Evolutionary conservation across 2,888 invertebrate genomes (phyloP).

Genomic region (Zeuzera pyrina): DNA sequence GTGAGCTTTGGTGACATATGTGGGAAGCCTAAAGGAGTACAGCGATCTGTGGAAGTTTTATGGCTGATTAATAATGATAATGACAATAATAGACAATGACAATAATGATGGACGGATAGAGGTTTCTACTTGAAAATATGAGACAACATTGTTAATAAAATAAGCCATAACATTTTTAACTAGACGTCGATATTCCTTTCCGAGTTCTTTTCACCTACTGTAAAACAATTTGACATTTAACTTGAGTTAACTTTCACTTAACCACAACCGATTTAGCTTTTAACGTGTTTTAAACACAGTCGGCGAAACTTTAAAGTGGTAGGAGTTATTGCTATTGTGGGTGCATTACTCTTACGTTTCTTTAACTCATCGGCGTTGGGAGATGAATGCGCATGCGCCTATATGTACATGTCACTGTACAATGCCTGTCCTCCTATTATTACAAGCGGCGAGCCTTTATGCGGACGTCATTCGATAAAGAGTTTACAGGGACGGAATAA

Average conservation of each 20-base stretch:
- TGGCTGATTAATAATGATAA: too few relatives aligned
- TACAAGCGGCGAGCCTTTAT: slow-evolving; percentile 48
- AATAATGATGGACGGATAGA: too few relatives aligned
- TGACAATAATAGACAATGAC: too few relatives aligned
- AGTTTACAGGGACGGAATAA: not conserved
- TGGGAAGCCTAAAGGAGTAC: too few relatives aligned
- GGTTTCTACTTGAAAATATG: too few relatives aligned
- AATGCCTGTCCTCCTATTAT: slow-evolving; percentile 55
- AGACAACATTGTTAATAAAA: too few relatives aligned
- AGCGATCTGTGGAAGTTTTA: too few relatives aligned
- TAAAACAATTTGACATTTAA: too few relatives aligned
- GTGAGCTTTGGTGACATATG: too few relatives aligned
- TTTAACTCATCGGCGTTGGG: slow-evolving; percentile 34
- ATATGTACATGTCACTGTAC: slow-evolving; percentile 39
- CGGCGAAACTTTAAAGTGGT: slow-evolving; percentile 1
- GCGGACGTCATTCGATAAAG: slow-evolving; percentile 37
- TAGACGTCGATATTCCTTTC: too few relatives aligned
- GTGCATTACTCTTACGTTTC: slow-evolving; percentile 39
- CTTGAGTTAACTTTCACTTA: slow-evolving; percentile 1
- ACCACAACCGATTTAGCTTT: slow-evolving; percentile 1
- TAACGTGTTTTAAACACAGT: not conserved
- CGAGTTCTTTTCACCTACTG: too few relatives aligned
- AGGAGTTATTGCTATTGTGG: slow-evolving; percentile 41
- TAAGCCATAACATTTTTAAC: too few relatives aligned
- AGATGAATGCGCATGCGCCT: slow-evolving; percentile 42